These are phyloP conservation scores for Maccullochella peelii DNA, from an alignment of 2,113 vertebrate genomes.

Conservation along the genomic window DNA sequence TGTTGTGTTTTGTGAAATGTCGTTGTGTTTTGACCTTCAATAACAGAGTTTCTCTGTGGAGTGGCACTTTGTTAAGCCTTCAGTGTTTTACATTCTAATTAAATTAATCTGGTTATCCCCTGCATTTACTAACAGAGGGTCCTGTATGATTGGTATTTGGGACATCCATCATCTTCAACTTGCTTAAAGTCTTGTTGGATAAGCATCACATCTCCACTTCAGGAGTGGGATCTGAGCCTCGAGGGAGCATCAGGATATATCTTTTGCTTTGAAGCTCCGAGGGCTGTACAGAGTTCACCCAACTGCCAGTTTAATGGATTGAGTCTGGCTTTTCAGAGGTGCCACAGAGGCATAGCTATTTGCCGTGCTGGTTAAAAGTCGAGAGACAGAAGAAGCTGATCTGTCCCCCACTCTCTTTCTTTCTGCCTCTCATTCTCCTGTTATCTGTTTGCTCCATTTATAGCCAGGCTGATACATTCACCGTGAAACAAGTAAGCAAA, in stretches of 20 bases:
- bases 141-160: slow-evolving; percentile 30
- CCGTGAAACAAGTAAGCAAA: slow-evolving; percentile 33
- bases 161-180: slow-evolving; percentile 27
- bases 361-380: slow-evolving; percentile 56
- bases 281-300: slow-evolving; percentile 62
- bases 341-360: slow-evolving; percentile 60
- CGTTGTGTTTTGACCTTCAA: no score
- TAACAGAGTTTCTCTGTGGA: slow-evolving; percentile 22
- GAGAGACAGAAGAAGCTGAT: slow-evolving; percentile 22
- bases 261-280: slow-evolving; percentile 72
- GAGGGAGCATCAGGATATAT: slow-evolving; percentile 64
- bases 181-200: slow-evolving; percentile 47
- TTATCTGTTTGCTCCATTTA: slow-evolving; percentile 28
- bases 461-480: slow-evolving; percentile 12
- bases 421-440: slow-evolving; percentile 13
- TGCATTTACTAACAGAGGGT: background rate
- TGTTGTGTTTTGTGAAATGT: no score
- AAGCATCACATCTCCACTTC: slow-evolving; percentile 53
- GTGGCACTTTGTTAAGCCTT: slow-evolving; percentile 16
- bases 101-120: slow-evolving; percentile 16
- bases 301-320: slow-evolving; percentile 74
- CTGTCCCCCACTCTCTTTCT: slow-evolving; percentile 19
- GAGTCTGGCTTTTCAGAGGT: slow-evolving; percentile 56
- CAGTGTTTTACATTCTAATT: slow-evolving; percentile 30
- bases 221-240: slow-evolving; percentile 53